Evolutionary conservation across 2,113 vertebrate species (phyloP), one percentile per base, ranked within the genome.

Genomic region (Cichladusa arquata): DNA sequence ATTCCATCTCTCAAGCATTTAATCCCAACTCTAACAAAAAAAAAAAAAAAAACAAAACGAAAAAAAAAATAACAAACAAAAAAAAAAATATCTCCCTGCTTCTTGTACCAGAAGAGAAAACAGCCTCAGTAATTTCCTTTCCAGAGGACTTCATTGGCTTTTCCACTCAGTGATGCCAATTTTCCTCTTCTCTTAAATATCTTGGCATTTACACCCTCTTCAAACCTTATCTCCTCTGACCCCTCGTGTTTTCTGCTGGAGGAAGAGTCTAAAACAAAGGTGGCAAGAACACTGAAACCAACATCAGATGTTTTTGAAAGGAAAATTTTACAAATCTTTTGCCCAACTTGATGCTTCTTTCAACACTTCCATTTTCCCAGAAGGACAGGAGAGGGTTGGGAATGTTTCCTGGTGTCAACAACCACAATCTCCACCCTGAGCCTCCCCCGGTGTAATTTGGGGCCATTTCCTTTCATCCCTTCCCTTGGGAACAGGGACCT

Each of bases 111-210:
- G 66, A 67, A 85, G 9, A 82, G 57, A 42, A 42, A 79, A 51
- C 44, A 73, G 26, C 48, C 40, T 70, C 71, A 79, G 28, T n/a
- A 19, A 86, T 88, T 80, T 70, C 47, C 66, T 73, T 88, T 82
- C 96, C 93, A 95, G 8, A 50, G 80, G 65, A 23, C 40, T 79
- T 67, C 80, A 31, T 29, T 71, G 77, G n/a, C 36, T 86, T 92
- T 92, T 93, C 81, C 62, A 81, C 50, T 57, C 65, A 24, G 1
- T 11, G 3, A 48, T 64, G 24, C 50, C 40, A 61, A 44, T 70
- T 92, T 87, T 89, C 58, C 84, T 67, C 29, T 44, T 60, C 69
- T 81, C 25, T 81, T 69, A 72, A 89, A 51, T 44, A 22, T 61
- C 20, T 85, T 76, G 28, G 13, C 57, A 69, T 57, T 92, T 85